A percentile compares a stretch with the other conserved stretches of the same genome.
Conservation (phyloP, 92 coral and sea anemone species). For the Actinostola sp. region DNA sequence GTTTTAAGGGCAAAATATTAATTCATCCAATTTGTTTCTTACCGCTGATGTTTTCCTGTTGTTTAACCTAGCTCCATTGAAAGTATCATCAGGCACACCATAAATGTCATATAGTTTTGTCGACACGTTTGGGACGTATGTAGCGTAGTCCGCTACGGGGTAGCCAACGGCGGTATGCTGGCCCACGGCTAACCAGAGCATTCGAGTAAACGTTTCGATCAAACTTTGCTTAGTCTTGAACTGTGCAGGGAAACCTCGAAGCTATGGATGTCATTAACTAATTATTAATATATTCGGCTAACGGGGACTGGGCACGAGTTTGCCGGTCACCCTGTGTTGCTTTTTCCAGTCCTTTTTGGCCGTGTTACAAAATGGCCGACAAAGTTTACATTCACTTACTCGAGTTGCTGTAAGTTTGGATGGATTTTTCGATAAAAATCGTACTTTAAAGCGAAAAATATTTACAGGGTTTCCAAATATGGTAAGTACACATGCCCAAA, state of each 20-base stretch:
- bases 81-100: conserved; percentile 1
- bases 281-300: not conserved
- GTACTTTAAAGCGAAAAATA: too few species aligned
- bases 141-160: conserved; percentile 40
- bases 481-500: too few species aligned
- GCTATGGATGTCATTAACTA: not conserved
- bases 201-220: conserved; percentile 20
- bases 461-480: too few species aligned
- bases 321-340: too few species aligned
- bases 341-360: too few species aligned
- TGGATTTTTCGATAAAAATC: too few species aligned
- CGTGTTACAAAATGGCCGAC: too few species aligned
- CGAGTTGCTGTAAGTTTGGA: too few species aligned
- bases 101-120: conserved; percentile 32
- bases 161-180: conserved; percentile 42
- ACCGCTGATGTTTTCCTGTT: conserved; percentile 31
- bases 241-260: conserved; percentile 30
- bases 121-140: conserved; percentile 35
- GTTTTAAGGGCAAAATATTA: not conserved
- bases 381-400: too few species aligned
- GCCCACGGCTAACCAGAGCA: conserved; percentile 28
- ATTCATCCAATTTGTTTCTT: not conserved
- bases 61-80: conserved; percentile 19
- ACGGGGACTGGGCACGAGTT: too few species aligned
- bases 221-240: conserved; percentile 6